Conservation (phyloP, 2,113 vertebrate genomes). For the Megatriorchis doriae region DNA sequence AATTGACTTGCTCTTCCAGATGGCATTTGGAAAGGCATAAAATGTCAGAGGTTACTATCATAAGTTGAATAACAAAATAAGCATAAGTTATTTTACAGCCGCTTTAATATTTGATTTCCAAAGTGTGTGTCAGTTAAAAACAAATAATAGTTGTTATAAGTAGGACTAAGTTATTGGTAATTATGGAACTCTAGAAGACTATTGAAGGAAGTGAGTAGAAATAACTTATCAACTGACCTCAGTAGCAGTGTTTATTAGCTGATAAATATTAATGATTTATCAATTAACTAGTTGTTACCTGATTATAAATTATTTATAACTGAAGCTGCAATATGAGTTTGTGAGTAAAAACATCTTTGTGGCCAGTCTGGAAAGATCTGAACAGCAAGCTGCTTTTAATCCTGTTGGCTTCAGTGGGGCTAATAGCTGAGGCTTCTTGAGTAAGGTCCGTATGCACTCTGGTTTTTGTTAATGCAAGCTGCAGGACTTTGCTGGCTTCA, state of each 20-base stretch:
- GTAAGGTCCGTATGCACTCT: neutral
- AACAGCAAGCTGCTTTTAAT: neutral
- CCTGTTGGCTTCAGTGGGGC: neutral
- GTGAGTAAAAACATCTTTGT: neutral
- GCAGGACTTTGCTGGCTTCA: neutral
- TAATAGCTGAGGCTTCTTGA: neutral
- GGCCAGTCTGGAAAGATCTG: neutral
- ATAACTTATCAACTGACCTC: neutral
- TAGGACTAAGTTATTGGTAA: neutral
- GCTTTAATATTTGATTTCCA: neutral
- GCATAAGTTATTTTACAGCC: neutral
- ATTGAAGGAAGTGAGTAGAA: neutral
- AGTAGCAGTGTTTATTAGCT: neutral
- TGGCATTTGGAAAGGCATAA: neutral
- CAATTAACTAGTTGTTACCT: neutral
- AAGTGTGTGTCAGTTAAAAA: neutral
- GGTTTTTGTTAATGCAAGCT: neutral
- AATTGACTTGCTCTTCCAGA: neutral
- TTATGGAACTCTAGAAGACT: neutral
- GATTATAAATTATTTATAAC: neutral
- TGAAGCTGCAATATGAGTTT: neutral
- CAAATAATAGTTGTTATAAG: neutral
- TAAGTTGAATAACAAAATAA: slow-evolving; percentile 3
- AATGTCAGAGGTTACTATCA: neutral
- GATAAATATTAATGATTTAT: neutral